Conservation (phyloP, 2,888 invertebrate genomes). For the Coecobrya sp. region DNA sequence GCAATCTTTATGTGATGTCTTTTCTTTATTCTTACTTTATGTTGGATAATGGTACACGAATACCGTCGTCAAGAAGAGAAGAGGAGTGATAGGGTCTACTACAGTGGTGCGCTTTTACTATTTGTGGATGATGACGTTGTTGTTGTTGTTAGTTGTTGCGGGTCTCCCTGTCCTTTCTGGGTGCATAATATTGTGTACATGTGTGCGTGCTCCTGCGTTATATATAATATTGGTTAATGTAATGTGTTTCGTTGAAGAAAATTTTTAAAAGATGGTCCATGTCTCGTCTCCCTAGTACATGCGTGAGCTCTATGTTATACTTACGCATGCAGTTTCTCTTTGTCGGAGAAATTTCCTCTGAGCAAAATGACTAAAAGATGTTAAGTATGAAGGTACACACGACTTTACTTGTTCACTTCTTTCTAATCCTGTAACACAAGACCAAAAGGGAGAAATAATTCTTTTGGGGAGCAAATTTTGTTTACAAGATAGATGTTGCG, state of each 20-base stretch:
- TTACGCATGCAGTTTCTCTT: constrained; percentile 8
- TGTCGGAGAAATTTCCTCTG: constrained; percentile 40
- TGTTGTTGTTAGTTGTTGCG: constrained; percentile 28
- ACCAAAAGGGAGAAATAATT: constrained; percentile 9
- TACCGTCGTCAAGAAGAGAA: constrained; percentile 26
- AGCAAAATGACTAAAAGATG: constrained; percentile 54
- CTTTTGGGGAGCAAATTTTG: constrained; percentile 55
- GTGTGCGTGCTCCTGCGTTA: not conserved
- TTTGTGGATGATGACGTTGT: constrained; percentile 12
- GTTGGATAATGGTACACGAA: constrained; percentile 40
- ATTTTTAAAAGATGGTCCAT: not conserved
- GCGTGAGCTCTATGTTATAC: not conserved
- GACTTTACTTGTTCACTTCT: constrained; percentile 35
- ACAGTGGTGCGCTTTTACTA: not conserved
- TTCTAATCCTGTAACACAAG: constrained; percentile 33
- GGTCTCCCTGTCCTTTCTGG: not conserved
- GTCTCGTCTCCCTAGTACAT: not conserved
- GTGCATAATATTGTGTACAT: not conserved
- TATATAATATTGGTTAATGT: not conserved
- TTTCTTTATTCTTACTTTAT: constrained; percentile 66
- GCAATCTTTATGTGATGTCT: constrained; percentile 84
- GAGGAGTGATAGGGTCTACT: constrained; percentile 20
- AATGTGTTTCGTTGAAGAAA: not conserved
- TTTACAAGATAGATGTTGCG: constrained; percentile 47
- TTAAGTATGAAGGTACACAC: constrained; percentile 28